phyloP scores from a whole-genome alignment of 2,888 invertebrate genomes.

The Scaptomyza parva region DNA sequence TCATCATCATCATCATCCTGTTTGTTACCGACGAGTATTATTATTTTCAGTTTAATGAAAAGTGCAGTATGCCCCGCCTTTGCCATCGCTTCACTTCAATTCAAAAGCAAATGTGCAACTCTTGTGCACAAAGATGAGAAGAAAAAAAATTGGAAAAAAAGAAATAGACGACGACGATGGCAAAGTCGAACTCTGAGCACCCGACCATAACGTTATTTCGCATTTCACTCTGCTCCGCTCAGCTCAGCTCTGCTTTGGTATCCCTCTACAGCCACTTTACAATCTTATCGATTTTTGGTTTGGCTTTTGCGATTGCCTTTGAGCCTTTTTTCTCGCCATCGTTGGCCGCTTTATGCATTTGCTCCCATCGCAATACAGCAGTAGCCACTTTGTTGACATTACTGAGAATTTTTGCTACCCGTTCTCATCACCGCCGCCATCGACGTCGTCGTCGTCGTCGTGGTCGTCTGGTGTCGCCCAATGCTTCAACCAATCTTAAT shows the following conservation, averaged over 20 bases:
- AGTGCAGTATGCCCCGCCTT: slow-evolving; percentile 63
- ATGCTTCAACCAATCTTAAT: slow-evolving; percentile 4
- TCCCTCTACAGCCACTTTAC: slow-evolving; percentile 63
- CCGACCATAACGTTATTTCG: slow-evolving; percentile 7
- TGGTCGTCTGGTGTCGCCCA: not conserved
- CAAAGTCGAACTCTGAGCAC: slow-evolving; percentile 28
- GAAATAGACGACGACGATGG: slow-evolving; percentile 47
- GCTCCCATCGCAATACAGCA: slow-evolving; percentile 28
- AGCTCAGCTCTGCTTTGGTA: slow-evolving; percentile 10
- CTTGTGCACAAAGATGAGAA: slow-evolving; percentile 58
- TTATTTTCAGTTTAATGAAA: slow-evolving; percentile 75
- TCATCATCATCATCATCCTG: slow-evolving; percentile 41
- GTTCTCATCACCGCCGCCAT: too few relatives aligned
- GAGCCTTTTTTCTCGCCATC: slow-evolving; percentile 49
- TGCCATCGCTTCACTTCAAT: slow-evolving; percentile 52
- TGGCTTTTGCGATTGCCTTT: slow-evolving; percentile 66
- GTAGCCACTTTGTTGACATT: slow-evolving; percentile 80
- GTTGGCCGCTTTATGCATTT: slow-evolving; percentile 72
- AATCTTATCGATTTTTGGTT: slow-evolving; percentile 70
- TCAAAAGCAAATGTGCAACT: slow-evolving; percentile 71
- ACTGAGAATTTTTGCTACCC: slow-evolving; percentile 42
- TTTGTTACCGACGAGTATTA: slow-evolving; percentile 53
- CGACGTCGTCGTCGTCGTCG: not conserved
- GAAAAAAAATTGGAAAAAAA: too few relatives aligned
- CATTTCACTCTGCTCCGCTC: slow-evolving; percentile 3